phyloP scores from a whole-genome alignment of 2,888 invertebrate genomes.

The Adelphocoris suturalis region DNA sequence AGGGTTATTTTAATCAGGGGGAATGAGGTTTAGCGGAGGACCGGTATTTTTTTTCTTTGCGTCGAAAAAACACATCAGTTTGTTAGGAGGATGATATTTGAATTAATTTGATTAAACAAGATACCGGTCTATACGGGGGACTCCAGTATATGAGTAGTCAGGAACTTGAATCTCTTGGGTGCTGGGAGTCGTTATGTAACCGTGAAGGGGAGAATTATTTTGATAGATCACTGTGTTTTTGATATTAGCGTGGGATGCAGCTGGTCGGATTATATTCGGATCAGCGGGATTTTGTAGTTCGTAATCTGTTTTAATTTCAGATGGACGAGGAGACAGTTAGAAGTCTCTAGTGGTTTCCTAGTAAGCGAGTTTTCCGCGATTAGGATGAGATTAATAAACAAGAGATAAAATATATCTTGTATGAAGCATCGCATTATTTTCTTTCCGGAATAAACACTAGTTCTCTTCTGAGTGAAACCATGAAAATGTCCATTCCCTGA shows the following conservation, averaged over 20 bases:
- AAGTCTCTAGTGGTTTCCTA: too few species aligned
- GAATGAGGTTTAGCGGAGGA: not conserved
- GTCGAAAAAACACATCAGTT: not conserved
- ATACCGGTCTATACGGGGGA: not conserved
- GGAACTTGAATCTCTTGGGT: not conserved
- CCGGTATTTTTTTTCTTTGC: not conserved
- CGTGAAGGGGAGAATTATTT: not conserved
- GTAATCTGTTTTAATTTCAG: not conserved
- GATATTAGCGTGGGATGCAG: not conserved
- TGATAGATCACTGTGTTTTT: not conserved
- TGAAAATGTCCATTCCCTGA: too few species aligned
- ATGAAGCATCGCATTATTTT: too few species aligned
- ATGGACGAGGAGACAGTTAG: too few species aligned
- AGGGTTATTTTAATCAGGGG: slow-evolving; percentile 36
- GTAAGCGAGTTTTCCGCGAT: too few species aligned
- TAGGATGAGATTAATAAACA: too few species aligned
- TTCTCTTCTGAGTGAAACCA: too few species aligned
- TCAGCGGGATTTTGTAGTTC: not conserved
- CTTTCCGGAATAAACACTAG: too few species aligned
- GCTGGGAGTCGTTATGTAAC: not conserved
- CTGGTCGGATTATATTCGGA: not conserved
- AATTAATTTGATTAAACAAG: slow-evolving; percentile 24
- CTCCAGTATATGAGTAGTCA: not conserved
- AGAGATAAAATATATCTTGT: too few species aligned
- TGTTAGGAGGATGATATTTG: not conserved